phyloP scores from a whole-genome alignment of 2,113 vertebrate genomes.

The Bubo bubo region DNA sequence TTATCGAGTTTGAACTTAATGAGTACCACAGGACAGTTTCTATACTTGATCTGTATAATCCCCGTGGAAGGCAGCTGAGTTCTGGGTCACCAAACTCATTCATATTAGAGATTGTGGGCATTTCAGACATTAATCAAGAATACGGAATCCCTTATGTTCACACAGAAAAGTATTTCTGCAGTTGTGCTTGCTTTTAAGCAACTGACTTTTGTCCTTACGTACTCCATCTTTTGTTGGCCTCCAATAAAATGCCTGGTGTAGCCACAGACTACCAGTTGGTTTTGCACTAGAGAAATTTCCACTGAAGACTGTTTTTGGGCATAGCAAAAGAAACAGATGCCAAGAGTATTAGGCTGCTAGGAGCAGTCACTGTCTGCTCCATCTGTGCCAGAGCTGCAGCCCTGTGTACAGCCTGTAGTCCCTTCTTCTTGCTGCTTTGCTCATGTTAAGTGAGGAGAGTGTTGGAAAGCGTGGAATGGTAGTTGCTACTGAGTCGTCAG shows the following conservation, averaged over 20 bases:
- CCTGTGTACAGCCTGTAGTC: background rate
- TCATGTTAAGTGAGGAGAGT: background rate
- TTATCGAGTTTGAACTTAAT: background rate
- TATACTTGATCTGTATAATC: background rate
- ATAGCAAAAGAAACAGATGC: background rate
- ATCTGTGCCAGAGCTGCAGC: background rate
- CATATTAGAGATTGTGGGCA: background rate
- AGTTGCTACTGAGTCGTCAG: background rate
- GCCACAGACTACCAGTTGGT: background rate
- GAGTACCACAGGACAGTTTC: background rate
- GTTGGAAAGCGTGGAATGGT: background rate
- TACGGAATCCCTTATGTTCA: background rate
- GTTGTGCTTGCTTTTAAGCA: background rate
- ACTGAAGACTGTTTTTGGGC: background rate
- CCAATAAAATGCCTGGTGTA: background rate
- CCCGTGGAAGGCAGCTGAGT: background rate
- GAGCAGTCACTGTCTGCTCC: background rate
- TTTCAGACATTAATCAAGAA: background rate
- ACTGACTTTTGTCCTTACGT: background rate
- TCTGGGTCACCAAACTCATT: background rate
- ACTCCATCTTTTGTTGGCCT: background rate
- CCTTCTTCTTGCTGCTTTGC: background rate
- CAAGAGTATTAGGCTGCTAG: background rate
- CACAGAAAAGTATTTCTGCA: background rate
- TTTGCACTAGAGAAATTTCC: background rate